phyloP scores from a whole-genome alignment of 2,113 vertebrate genomes.

The Myotis davidii region DNA sequence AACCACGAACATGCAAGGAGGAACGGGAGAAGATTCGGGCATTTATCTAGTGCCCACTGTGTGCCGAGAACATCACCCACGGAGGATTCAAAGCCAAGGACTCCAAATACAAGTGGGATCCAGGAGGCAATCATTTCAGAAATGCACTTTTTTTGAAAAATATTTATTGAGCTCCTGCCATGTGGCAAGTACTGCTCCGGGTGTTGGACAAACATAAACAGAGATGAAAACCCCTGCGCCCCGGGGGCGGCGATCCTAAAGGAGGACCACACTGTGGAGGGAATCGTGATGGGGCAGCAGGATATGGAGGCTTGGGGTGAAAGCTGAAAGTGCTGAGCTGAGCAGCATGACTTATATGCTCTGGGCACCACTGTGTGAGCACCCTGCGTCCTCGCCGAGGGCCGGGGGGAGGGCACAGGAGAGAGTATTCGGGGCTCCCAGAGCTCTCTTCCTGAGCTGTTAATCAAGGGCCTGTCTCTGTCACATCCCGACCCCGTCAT shows the following conservation, averaged over 20 bases:
- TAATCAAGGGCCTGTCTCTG: background rate
- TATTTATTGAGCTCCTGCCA: background rate
- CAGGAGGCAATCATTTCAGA: conserved; percentile 8
- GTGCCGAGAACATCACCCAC: background rate
- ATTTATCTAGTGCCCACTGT: background rate
- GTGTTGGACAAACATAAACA: background rate
- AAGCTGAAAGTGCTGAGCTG: background rate
- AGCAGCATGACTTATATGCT: background rate
- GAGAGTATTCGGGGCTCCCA: background rate
- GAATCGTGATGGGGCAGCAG: background rate
- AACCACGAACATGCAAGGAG: background rate
- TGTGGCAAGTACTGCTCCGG: background rate
- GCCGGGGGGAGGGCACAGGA: background rate
- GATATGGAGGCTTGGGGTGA: background rate
- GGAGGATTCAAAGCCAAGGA: background rate
- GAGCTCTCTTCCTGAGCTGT: background rate
- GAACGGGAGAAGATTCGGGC: background rate
- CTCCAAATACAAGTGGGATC: background rate
- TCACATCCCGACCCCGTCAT: background rate
- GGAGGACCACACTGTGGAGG: background rate
- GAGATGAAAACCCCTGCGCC: background rate
- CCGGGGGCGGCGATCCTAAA: background rate
- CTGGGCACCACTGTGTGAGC: background rate
- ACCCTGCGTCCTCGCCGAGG: background rate
- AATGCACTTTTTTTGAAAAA: background rate